Base-by-base conservation (phyloP, 2,797 vertebrate species). In the Jordanella pulchra region DNA sequence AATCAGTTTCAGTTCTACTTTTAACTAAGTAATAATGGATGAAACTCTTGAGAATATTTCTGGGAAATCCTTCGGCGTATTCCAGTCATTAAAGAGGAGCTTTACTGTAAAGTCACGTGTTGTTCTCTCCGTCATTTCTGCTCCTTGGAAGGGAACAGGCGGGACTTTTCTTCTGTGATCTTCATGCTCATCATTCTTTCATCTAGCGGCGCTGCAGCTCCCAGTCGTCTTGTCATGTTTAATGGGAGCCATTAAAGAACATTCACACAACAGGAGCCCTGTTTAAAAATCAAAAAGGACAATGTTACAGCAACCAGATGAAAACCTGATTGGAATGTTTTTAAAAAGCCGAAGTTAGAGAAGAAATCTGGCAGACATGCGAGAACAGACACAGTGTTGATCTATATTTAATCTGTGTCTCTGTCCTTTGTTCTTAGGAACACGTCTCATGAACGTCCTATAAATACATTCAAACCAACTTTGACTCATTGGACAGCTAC, bases 391-490 rank as follows among this genome's bases (percentile, higher is more conserved):
- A 18, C 35, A 72, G 71, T 1, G n/a, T 54, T 45, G 69, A 72
- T 81, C 71, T 85, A 76, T 81, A 81, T 86, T 78, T 82, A 82
- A 75, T 81, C 77, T 27, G 63, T 23, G 63, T 55, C n/a, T 73
- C 42, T 64, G 65, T 69, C 69, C 47, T 83, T 77, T 74, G 79
- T 80, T 84, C 73, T 77, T 45, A 39, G 7, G 39, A 51, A 71
- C 63, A 47, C 3, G 28, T 27, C 25, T 32, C 39, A 78, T 78
- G 70, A 72, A 65, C 80, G 75, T 54, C 30, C 75, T 83, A 83
- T 79, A 80, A 88, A 89, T 88, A 88, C n/a, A 75, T 75, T 55
- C 74, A 72, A 35, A 51, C 63, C 75, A 82, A 72, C 79, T 79
- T 35, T 72, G 77, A 72, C 80, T 64, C 39, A 60, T 56, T 63